A percentile compares a stretch with the other conserved stretches of the same genome.
These are phyloP conservation scores for Chloropsis cyanopogon DNA, from an alignment of 2,113 vertebrate species.

Conservation along the genomic window DNA sequence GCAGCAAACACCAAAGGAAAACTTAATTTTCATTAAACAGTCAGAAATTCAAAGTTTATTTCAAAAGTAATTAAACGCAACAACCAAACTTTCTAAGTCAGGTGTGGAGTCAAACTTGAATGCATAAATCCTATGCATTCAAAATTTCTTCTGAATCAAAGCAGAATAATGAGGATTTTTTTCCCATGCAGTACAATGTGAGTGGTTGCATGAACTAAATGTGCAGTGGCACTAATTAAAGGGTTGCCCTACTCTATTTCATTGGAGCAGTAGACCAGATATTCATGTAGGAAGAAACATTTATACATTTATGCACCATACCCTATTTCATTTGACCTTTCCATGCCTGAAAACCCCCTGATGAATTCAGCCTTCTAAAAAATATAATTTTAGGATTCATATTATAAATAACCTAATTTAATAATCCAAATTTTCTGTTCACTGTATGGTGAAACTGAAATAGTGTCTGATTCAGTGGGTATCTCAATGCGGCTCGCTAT, in stretches of 20 bases:
- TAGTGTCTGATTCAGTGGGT: neutral
- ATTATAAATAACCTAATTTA: neutral
- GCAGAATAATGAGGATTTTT: neutral
- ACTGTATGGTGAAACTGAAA: neutral
- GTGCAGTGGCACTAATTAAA: neutral
- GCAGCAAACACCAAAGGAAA: neutral
- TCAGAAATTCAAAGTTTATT: neutral
- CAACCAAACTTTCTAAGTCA: neutral
- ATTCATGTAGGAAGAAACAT: neutral
- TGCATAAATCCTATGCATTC: neutral
- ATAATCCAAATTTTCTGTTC: neutral
- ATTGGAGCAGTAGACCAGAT: neutral
- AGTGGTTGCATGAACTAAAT: neutral
- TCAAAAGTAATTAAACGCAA: neutral
- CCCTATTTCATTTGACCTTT: neutral
- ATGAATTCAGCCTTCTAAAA: neutral
- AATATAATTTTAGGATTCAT: neutral
- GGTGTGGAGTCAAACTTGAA: neutral
- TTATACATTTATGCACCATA: neutral
- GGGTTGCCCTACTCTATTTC: neutral
- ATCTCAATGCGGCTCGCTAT: neutral
- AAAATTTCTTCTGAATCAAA: neutral
- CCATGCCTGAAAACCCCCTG: neutral
- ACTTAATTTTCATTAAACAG: neutral
- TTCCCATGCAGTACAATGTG: neutral